Percentiles rank a stretch among this genome's conserved stretches.
Conservation (phyloP, 1,140 invertebrate species). For the Sycophaga agraensis region DNA sequence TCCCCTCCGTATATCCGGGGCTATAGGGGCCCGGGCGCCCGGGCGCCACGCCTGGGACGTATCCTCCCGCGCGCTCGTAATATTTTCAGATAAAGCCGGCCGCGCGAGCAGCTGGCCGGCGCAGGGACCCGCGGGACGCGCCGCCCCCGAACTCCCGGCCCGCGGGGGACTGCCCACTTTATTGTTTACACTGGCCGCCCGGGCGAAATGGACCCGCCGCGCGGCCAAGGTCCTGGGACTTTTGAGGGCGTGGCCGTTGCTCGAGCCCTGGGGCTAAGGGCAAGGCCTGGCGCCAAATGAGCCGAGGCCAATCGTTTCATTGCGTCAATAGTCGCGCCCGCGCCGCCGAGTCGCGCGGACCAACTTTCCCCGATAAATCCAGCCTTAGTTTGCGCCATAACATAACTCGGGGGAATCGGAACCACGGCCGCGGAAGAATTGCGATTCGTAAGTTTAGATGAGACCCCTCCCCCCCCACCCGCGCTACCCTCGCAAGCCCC, state of each 20-base stretch:
- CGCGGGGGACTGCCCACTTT: too few relatives aligned
- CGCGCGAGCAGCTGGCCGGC: too few relatives aligned
- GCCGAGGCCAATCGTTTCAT: constrained; percentile 58
- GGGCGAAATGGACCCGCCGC: too few relatives aligned
- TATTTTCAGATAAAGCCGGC: constrained; percentile 53
- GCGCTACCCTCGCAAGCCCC: too few relatives aligned
- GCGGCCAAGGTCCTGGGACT: too few relatives aligned
- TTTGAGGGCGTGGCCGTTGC: too few relatives aligned
- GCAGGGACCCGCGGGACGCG: too few relatives aligned
- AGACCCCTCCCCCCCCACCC: constrained; percentile 33
- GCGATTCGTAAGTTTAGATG: constrained; percentile 60
- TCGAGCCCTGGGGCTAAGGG: not conserved
- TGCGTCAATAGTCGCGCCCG: constrained; percentile 55
- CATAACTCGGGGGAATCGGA: constrained; percentile 59
- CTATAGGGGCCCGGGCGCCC: constrained; percentile 11
- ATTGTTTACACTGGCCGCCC: too few relatives aligned
- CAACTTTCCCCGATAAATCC: constrained; percentile 60
- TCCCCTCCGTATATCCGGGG: constrained; percentile 52
- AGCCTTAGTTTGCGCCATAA: constrained; percentile 58
- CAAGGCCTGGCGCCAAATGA: constrained; percentile 43
- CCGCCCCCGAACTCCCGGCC: too few relatives aligned
- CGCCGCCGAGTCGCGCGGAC: constrained; percentile 51
- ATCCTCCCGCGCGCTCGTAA: constrained; percentile 45
- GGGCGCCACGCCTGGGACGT: constrained; percentile 52
- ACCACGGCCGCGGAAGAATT: constrained; percentile 58